A percentile compares a stretch with the other conserved stretches of the same genome.
Evolutionary conservation across 2,888 invertebrate species (phyloP).

Genomic region (Eupithecia pulchellata): DNA sequence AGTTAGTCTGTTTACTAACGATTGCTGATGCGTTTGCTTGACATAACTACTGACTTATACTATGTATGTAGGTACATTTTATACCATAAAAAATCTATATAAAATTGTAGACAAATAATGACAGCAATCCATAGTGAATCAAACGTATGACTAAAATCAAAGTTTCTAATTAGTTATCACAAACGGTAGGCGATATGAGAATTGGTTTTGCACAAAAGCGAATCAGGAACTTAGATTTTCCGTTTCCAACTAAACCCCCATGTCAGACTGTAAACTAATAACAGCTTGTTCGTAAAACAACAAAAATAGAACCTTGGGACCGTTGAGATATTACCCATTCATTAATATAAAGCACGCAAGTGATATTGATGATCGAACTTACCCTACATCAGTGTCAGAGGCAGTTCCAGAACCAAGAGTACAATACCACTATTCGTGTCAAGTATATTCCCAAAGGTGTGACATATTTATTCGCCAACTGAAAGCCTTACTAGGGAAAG

Average conservation of each 20-base stretch:
- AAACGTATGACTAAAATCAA: no score
- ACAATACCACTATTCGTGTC: conserved; percentile 68
- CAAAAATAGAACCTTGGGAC: conserved; percentile 8
- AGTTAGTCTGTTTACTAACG: neutral
- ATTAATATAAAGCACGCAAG: conserved; percentile 20
- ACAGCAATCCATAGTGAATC: neutral
- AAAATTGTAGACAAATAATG: neutral
- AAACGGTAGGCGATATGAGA: no score
- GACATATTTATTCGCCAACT: conserved; percentile 76
- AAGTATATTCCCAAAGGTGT: conserved; percentile 71
- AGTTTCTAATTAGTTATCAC: no score
- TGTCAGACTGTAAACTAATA: neutral
- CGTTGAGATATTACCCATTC: conserved; percentile 11
- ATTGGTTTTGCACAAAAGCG: no score
- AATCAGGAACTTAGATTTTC: no score
- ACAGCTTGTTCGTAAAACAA: neutral
- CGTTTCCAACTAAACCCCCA: no score
- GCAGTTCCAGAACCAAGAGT: conserved; percentile 58
- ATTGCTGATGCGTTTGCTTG: neutral
- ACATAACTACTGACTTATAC: neutral
- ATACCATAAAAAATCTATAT: neutral
- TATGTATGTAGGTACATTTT: neutral
- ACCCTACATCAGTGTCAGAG: conserved; percentile 65
- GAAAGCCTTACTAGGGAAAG: conserved; percentile 75
- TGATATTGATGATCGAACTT: conserved; percentile 34